phyloP scores from a whole-genome alignment of 2,888 invertebrate species.

The Odontothrips loti region DNA sequence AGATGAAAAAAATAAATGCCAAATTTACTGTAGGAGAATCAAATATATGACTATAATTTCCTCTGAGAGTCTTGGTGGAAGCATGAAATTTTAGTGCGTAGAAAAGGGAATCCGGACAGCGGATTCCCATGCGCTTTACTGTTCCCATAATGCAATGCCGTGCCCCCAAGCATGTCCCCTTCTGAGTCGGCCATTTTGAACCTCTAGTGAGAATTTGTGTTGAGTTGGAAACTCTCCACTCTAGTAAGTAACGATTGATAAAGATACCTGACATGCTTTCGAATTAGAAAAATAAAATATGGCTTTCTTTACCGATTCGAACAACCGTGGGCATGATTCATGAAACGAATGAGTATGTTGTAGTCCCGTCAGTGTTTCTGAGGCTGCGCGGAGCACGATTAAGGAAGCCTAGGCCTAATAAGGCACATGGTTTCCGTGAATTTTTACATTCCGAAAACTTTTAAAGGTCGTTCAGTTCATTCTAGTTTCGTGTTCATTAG shows the following conservation, averaged over 20 bases:
- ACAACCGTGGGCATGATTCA: constrained; percentile 27
- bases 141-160: constrained; percentile 51
- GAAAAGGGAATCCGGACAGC: background rate
- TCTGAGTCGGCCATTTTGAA: constrained; percentile 65
- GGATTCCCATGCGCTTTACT: no score
- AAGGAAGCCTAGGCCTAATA: constrained; percentile 36
- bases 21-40: no score
- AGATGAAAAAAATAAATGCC: no score
- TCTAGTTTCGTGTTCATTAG: background rate
- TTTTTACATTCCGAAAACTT: constrained; percentile 27
- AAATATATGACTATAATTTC: no score
- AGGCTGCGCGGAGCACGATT: constrained; percentile 32
- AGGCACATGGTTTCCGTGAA: constrained; percentile 26
- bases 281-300: constrained; percentile 33
- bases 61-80: no score
- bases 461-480: constrained; percentile 7
- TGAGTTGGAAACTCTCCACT: constrained; percentile 57
- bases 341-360: constrained; percentile 26
- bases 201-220: constrained; percentile 56
- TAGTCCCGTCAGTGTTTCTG: background rate
- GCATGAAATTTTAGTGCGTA: no score
- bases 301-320: constrained; percentile 28
- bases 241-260: constrained; percentile 51
- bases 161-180: constrained; percentile 60
- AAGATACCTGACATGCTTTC: constrained; percentile 32